Evolutionary conservation across 2,888 invertebrate genomes (phyloP), one percentile per base, ranked within the genome.

Genomic region (Drosophila villosipedis): DNA sequence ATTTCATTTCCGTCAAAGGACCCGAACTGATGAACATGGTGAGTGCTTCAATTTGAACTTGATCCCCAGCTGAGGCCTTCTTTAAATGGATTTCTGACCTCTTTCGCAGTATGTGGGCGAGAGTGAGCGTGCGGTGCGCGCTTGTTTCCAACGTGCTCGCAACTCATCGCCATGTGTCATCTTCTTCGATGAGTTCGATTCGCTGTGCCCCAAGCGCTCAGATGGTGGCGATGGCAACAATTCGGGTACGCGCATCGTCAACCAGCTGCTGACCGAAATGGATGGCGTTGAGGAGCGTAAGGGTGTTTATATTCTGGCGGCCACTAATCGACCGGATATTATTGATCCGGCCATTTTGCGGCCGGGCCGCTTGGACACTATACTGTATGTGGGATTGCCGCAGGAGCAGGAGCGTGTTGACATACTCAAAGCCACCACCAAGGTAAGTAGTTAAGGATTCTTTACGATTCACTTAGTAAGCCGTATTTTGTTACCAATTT

Each of bases 1-100:
- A 99, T 94, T 99, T 99, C 89, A 98, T 99, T 87, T 98, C 99
- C 10, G 99, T 99, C 1, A 99, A 99, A 94, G 99, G 99, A 22
- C 99, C 99, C 0, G 99, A 99, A 94, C 94, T 99, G 63, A 94
- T 99, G 68, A 99, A 98, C 92, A 99, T 99, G 99, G 97, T 97
- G 93, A 94, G 92, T 54, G 12, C 19, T 22, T 14, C 3, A 10
- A 16, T 12, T 75, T 31, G 4, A 0, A 41, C 33, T 30, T n/a
- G 14, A 25, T 53, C 2, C 22, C 50, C 12, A 22, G 12, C 5
- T 12, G 12, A 6, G 43, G 28, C 2, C 14, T 14, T 53, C 33
- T 53, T 30, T 35, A 4, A 22, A 49, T 71, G 10, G 0, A n/a
- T n/a, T 9, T 37, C 19, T 19, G 9, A 50, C 30, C 47, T 5